phyloP scores from a whole-genome alignment of 2,113 vertebrate genomes.

The Canis aureus region DNA sequence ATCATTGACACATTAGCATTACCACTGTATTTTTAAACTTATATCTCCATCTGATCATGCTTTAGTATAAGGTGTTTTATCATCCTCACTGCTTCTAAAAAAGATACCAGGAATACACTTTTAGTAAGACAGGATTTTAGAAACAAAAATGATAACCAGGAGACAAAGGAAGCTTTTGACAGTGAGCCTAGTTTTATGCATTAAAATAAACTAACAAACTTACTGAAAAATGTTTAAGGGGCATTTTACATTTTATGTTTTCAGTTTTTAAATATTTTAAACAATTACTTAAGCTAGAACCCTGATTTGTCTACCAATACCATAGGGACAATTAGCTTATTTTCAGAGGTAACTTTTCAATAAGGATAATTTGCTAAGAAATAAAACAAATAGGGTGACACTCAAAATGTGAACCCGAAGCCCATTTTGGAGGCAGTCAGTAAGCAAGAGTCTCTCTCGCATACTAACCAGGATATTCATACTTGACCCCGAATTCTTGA shows the following conservation, averaged over 20 bases:
- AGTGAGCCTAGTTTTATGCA: conserved; percentile 13
- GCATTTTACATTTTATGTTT: conserved; percentile 30
- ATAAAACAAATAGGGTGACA: conserved; percentile 13
- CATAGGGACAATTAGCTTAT: not conserved
- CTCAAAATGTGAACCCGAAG: not conserved
- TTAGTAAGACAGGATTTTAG: conserved; percentile 52
- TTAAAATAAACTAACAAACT: conserved; percentile 12
- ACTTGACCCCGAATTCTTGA: not conserved
- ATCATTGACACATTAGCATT: conserved; percentile 19
- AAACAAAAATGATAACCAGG: conserved; percentile 51
- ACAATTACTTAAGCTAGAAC: not conserved
- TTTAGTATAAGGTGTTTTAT: conserved; percentile 27
- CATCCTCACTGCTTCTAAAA: conserved; percentile 14
- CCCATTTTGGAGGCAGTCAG: not conserved
- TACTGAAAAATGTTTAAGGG: not conserved
- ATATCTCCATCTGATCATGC: not conserved
- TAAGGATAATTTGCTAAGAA: conserved; percentile 41
- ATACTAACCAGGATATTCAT: not conserved
- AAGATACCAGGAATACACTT: not conserved
- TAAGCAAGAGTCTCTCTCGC: not conserved
- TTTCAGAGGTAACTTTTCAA: conserved; percentile 50
- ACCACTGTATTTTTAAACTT: not conserved
- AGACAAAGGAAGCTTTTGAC: conserved; percentile 22
- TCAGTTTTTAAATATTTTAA: conserved; percentile 41
- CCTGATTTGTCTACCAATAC: not conserved